These are phyloP conservation scores for Atrichornis clamosus DNA, from an alignment of 2,113 vertebrate genomes.

Conservation along the genomic window DNA sequence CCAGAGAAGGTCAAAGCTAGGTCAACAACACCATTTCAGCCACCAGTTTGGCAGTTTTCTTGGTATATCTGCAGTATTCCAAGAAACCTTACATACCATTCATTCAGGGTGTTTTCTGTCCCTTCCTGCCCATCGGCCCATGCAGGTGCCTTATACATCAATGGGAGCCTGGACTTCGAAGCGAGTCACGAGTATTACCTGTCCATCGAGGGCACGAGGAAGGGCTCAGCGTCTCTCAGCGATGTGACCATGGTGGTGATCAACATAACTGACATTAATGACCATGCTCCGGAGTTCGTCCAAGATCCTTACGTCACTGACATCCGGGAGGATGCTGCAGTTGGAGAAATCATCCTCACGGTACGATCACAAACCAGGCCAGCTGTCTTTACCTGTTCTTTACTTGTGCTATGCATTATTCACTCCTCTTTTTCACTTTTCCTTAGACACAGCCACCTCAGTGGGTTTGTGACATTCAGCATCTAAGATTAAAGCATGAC, in stretches of 20 bases:
- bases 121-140: neutral
- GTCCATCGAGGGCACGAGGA: slow-evolving; percentile 87
- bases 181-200: slow-evolving; percentile 82
- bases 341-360: slow-evolving; percentile 83
- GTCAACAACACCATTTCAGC: neutral
- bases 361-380: slow-evolving; percentile 59
- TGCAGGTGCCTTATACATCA: slow-evolving; percentile 78
- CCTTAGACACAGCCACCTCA: neutral
- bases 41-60: neutral
- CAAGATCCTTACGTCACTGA: slow-evolving; percentile 74
- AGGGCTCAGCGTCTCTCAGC: slow-evolving; percentile 78
- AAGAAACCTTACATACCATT: neutral
- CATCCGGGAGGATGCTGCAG: slow-evolving; percentile 79
- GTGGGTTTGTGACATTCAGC: neutral
- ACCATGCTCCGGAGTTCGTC: slow-evolving; percentile 84
- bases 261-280: slow-evolving; percentile 91
- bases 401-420: neutral
- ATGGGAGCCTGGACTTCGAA: slow-evolving; percentile 87
- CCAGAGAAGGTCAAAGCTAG: neutral
- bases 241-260: slow-evolving; percentile 87
- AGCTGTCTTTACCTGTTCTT: neutral
- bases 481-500: neutral
- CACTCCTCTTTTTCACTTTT: neutral
- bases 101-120: neutral
- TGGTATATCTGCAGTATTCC: neutral